Conservation (phyloP, 2,113 vertebrate genomes). For the Formicarius rufipectus region DNA sequence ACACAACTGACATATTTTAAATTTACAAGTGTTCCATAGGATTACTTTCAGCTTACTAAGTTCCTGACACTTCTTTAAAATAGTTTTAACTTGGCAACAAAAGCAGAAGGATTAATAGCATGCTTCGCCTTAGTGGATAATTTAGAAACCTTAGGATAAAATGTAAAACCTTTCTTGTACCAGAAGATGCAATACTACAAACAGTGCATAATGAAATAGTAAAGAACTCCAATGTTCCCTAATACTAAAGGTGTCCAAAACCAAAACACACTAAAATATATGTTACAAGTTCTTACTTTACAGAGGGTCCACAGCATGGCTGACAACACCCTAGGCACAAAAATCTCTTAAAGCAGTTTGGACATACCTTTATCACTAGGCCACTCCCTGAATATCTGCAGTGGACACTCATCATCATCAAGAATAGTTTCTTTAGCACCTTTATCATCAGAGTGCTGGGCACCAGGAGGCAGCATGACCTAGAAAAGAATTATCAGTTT, state of each 20-base stretch:
- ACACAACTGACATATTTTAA: not conserved
- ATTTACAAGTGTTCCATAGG: not conserved
- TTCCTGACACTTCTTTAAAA: not conserved
- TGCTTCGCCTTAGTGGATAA: not conserved
- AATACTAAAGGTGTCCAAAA: not conserved
- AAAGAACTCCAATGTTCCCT: not conserved
- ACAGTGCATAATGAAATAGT: not conserved
- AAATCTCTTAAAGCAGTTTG: not conserved
- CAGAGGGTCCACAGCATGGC: not conserved
- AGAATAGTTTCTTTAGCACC: conserved; percentile 88
- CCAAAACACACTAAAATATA: not conserved
- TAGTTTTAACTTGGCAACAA: not conserved
- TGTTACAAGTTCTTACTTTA: not conserved
- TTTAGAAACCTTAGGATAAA: not conserved
- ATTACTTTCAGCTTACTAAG: not conserved
- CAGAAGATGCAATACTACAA: not conserved
- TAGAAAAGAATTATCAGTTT: conserved; percentile 40
- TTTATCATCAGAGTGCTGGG: conserved; percentile 91
- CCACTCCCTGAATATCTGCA: conserved; percentile 98
- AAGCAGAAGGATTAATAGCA: not conserved
- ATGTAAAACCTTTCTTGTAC: not conserved
- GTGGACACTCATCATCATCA: conserved; percentile 91
- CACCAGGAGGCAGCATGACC: conserved; percentile 81
- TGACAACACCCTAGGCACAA: not conserved
- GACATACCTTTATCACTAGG: conserved; percentile 90